Evolutionary conservation across 2,888 invertebrate genomes (phyloP), one percentile per base, ranked within the genome.

Genomic region (Pachliopta kotzebuea): DNA sequence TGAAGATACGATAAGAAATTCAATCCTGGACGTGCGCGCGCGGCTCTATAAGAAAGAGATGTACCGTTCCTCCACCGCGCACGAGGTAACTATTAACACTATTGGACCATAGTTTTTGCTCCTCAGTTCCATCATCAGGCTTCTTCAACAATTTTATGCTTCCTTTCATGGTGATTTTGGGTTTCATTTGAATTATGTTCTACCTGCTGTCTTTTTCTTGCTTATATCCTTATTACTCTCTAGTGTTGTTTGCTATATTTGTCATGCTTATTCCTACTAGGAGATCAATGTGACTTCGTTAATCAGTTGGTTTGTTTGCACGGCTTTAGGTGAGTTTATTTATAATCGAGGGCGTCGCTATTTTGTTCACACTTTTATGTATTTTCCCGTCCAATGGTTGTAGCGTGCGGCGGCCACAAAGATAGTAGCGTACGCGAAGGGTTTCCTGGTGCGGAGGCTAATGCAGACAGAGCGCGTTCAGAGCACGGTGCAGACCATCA

Each of bases 381-480:
- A 84, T 71, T 64, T 69, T 73, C 68, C 56, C 54, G 64, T 49
- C 45, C 56, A 26, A 31, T 52, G 67, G 64, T 72, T 71, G 52
- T 77, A 92, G 92, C 83, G 76, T 8, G 78, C 74, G 72, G 96
- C 96, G 4, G 96, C 95, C 20, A 93, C 93, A 26, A 86, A 88
- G 69, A 94, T 96, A 66, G 94, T 94, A 70, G 95, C 96, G 11
- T 89, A 90, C 72, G 93, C 92, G 26, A 95, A 94, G 74, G 98
- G 98, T 0, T 98, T 94, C 82, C 89, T 98, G 62, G 95, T 96
- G 24, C 94, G 98, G 58, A 93, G 97, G 54, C 91, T 98, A 61
- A 93, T 98, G 88, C 93, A 92, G 73, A 97, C 98, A 0, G 96
- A 96, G 74, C 94, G 95, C 73, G 96, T 98, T 18, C 95, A 96